Conservation (phyloP, 1,140 invertebrate species). For the Sipha flava region DNA sequence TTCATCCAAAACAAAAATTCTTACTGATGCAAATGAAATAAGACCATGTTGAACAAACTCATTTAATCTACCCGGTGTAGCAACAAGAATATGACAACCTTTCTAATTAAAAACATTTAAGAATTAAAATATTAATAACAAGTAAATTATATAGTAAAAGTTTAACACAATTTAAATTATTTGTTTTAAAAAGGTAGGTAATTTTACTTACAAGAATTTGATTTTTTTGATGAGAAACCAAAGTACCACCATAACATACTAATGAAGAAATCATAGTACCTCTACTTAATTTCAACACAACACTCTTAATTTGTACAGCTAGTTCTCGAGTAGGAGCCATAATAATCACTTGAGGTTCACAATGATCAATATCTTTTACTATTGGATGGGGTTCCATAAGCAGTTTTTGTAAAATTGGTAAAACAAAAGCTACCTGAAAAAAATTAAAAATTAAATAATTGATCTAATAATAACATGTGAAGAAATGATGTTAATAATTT, state of each 20-base stretch:
- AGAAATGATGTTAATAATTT: no score
- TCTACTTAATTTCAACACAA: constrained; percentile 75
- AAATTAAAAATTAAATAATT: not conserved
- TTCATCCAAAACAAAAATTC: constrained; percentile 86
- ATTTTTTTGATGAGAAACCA: constrained; percentile 40
- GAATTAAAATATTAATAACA: not conserved
- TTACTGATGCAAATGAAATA: constrained; percentile 61
- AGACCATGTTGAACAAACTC: constrained; percentile 72
- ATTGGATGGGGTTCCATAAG: constrained; percentile 1
- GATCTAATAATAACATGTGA: no score
- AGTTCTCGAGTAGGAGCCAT: constrained; percentile 81
- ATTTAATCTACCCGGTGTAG: constrained; percentile 82
- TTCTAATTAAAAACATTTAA: constrained; percentile 36
- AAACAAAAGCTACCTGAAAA: constrained; percentile 66
- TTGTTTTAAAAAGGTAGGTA: no score
- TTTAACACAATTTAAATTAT: not conserved
- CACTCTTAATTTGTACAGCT: constrained; percentile 74
- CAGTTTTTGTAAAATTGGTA: constrained; percentile 73
- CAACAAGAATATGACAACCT: constrained; percentile 85
- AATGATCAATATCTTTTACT: not conserved
- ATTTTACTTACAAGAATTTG: constrained; percentile 13
- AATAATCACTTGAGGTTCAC: constrained; percentile 32
- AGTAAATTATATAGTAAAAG: not conserved
- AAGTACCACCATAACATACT: constrained; percentile 78
- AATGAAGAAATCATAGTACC: constrained; percentile 64